Conservation (phyloP, 1,140 invertebrate genomes). For the Drosophila sulfurigaster region DNA sequence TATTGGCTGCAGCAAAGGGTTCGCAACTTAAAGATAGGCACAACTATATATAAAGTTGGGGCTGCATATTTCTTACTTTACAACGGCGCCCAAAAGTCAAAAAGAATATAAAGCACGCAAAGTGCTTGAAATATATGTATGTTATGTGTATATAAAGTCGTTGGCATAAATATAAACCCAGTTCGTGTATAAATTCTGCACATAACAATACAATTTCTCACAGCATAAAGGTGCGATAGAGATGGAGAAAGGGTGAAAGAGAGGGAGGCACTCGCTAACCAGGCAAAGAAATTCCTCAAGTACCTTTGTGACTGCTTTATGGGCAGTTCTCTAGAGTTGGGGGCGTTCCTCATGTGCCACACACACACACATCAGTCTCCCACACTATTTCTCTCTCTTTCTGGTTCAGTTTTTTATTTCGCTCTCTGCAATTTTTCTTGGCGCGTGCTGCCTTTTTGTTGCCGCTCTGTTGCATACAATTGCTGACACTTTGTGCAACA, state of each 20-base stretch:
- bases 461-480: slow-evolving; percentile 63
- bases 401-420: not conserved
- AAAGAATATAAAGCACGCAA: slow-evolving; percentile 56
- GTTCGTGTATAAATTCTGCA: slow-evolving; percentile 18
- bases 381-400: slow-evolving; percentile 3
- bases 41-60: not conserved
- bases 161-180: slow-evolving; percentile 41
- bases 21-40: slow-evolving; percentile 2
- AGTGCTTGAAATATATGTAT: slow-evolving; percentile 26
- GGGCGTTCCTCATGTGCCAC: not conserved
- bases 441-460: slow-evolving; percentile 35
- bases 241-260: not conserved
- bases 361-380: slow-evolving; percentile 7
- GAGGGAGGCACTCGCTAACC: slow-evolving; percentile 47
- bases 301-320: slow-evolving; percentile 58
- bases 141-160: slow-evolving; percentile 4
- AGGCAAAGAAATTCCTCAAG: slow-evolving; percentile 71
- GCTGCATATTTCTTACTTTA: too few relatives aligned
- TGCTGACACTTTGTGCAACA: slow-evolving; percentile 65
- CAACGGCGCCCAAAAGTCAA: slow-evolving; percentile 45
- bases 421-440: slow-evolving; percentile 56
- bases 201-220: slow-evolving; percentile 60
- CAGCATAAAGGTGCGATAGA: slow-evolving; percentile 21
- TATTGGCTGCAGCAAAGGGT: slow-evolving; percentile 9
- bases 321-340: slow-evolving; percentile 5